These are phyloP conservation scores for Sterrhoptilus dennistouni DNA, from an alignment of 2,113 vertebrate species.

Conservation along the genomic window DNA sequence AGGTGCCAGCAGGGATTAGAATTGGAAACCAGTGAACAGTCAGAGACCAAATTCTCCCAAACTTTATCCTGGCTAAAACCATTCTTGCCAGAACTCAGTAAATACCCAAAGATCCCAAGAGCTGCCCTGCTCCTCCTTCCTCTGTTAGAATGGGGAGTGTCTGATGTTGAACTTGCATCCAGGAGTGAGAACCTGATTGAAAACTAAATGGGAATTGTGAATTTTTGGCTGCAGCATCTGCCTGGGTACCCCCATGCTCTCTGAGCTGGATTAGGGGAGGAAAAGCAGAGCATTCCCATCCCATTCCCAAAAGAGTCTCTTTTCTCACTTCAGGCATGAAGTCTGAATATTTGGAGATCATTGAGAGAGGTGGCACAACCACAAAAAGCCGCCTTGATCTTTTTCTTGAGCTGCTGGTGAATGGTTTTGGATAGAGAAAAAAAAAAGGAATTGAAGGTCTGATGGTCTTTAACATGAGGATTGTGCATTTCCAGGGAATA, in stretches of 20 bases:
- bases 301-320: no score
- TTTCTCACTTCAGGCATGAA: not conserved
- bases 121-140: rapidly evolving
- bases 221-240: not conserved
- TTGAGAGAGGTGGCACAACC: not conserved
- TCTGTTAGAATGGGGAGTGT: not conserved
- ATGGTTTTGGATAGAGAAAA: not conserved
- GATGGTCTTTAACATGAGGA: not conserved
- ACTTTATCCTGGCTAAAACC: not conserved
- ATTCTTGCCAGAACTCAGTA: not conserved
- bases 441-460: not conserved
- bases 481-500: not conserved
- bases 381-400: not conserved
- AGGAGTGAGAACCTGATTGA: not conserved
- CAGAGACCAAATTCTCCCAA: not conserved
- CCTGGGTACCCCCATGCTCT: not conserved
- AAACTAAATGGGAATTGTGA: not conserved
- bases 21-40: not conserved
- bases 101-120: not conserved
- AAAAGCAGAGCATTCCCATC: not conserved
- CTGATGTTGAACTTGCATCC: not conserved
- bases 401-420: not conserved
- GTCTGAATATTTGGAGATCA: not conserved
- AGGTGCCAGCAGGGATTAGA: not conserved
- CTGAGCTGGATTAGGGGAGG: not conserved